These are phyloP conservation scores for Ophiothrix spiculata DNA, from an alignment of 35 echinoderm and acorn worm species.

Conservation along the genomic window DNA sequence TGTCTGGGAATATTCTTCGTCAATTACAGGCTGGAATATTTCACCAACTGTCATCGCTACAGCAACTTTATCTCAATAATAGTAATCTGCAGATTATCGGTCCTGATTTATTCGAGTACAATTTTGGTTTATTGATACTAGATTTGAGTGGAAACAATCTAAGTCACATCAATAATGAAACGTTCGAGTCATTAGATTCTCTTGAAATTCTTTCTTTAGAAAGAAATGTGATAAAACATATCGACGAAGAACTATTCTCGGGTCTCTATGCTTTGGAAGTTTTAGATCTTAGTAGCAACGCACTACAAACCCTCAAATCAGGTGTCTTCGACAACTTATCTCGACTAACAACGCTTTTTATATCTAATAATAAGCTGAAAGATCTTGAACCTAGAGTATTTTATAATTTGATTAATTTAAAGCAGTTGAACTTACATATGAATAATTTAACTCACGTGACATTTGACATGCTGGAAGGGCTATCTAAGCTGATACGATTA, in stretches of 20 bases:
- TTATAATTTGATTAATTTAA: not conserved
- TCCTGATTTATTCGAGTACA: not conserved
- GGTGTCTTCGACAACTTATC: not conserved
- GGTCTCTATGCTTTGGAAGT: not conserved
- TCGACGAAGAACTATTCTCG: not conserved
- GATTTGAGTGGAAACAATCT: not conserved
- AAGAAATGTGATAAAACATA: conserved; percentile 3
- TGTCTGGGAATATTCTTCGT: not conserved
- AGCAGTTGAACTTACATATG: not conserved
- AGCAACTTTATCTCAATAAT: not conserved
- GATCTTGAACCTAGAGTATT: not conserved
- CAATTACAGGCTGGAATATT: not conserved
- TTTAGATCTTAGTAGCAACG: not conserved
- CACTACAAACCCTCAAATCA: not conserved
- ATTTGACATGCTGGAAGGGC: not conserved
- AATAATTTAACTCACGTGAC: not conserved
- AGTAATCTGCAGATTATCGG: not conserved
- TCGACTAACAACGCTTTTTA: not conserved
- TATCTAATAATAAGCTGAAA: not conserved
- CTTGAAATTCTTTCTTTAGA: not conserved
- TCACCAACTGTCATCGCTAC: not conserved
- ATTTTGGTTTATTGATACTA: not conserved
- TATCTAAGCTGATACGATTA: not conserved
- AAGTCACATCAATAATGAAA: not conserved
- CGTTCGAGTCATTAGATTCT: not conserved